These are phyloP conservation scores for Plebejus argus DNA, from an alignment of 2,888 invertebrate genomes.

Conservation along the genomic window DNA sequence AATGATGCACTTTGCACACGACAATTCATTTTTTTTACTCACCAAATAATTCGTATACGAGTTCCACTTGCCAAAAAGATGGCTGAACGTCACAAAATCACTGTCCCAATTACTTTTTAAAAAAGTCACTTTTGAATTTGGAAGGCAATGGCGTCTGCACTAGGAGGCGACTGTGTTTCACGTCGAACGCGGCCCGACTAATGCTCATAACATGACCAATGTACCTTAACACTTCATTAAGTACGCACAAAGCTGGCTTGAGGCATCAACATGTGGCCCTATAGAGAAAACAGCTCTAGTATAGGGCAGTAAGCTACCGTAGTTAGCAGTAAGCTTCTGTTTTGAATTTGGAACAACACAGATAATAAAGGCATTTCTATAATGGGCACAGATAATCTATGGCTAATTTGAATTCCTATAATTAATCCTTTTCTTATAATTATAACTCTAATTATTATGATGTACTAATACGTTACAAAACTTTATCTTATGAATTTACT, in stretches of 20 bases:
- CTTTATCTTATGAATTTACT: neutral
- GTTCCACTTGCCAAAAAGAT: slow-evolving; percentile 41
- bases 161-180: slow-evolving; percentile 57
- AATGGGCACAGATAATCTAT: neutral
- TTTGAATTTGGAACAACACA: slow-evolving; percentile 5
- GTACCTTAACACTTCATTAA: slow-evolving; percentile 68
- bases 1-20: neutral
- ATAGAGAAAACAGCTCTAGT: neutral
- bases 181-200: slow-evolving; percentile 65
- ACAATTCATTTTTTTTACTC: slow-evolving; percentile 42
- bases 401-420: neutral
- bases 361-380: neutral
- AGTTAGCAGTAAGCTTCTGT: neutral
- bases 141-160: slow-evolving; percentile 46
- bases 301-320: neutral
- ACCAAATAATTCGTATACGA: slow-evolving; percentile 49
- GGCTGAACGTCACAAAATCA: slow-evolving; percentile 43
- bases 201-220: slow-evolving; percentile 49
- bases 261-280: slow-evolving; percentile 21
- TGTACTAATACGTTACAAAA: neutral
- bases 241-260: slow-evolving; percentile 38
- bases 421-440: neutral
- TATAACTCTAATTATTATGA: neutral
- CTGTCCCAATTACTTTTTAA: slow-evolving; percentile 45
- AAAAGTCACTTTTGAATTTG: slow-evolving; percentile 53